phyloP scores from a whole-genome alignment of 2,797 vertebrate genomes.

The Melanotaenia trifasciata region DNA sequence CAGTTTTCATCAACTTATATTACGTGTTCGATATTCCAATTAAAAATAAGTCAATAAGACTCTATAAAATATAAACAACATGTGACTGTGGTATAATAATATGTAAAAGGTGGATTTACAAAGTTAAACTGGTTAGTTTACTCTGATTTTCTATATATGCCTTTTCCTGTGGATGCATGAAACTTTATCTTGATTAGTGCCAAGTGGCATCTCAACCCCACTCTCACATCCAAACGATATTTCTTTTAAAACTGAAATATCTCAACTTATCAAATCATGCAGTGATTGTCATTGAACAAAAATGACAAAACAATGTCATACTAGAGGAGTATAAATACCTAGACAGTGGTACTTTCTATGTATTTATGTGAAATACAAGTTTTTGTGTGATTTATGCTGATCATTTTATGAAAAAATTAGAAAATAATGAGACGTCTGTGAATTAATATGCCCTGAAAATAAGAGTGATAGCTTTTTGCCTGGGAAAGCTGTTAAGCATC shows the following conservation, averaged over 20 bases:
- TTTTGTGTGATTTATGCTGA: conserved; percentile 50
- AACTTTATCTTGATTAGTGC: background rate
- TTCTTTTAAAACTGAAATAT: background rate
- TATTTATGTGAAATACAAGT: conserved; percentile 13
- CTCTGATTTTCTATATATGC: background rate
- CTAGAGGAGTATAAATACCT: conserved; percentile 19
- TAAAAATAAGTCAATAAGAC: background rate
- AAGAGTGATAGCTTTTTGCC: conserved; percentile 65
- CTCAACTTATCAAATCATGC: background rate
- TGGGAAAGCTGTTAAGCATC: conserved; percentile 72
- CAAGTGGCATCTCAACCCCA: background rate
- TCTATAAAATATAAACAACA: background rate
- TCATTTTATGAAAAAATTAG: conserved; percentile 46
- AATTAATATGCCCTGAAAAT: conserved; percentile 56
- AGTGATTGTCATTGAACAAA: background rate
- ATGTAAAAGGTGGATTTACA: background rate
- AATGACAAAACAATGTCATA: background rate
- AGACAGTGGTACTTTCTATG: background rate
- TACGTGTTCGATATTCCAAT: background rate
- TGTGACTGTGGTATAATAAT: background rate
- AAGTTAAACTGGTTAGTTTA: background rate
- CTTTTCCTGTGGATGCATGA: background rate
- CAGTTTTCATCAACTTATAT: background rate
- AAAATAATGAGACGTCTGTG: conserved; percentile 57
- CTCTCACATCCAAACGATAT: background rate